Evolutionary conservation across 2,888 invertebrate species (phyloP), one percentile per base, ranked within the genome.

Genomic region (Hyppa rectilinea): DNA sequence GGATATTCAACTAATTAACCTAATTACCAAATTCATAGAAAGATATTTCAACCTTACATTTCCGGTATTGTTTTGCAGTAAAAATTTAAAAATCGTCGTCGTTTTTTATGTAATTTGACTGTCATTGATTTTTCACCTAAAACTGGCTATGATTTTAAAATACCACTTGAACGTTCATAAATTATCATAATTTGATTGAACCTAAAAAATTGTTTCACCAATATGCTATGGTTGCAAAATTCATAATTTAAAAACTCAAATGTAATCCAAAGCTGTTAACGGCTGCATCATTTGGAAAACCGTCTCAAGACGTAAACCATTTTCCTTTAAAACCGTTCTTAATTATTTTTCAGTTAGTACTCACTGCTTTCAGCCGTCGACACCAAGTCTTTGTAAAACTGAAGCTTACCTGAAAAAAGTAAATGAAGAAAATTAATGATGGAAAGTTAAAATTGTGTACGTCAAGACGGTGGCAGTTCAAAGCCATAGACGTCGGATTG

Each of bases 331-430:
- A 73, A 47, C 40, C 4, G 52, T 53, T 59, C 49, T 40, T 38
- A 49, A 63, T 67, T 71, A 71, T 61, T 52, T 60, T 63, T 61
- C 60, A 52, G 60, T 38, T 26, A 31, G 40, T 72, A 84, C 84
- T 81, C 52, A 84, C 84, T 59, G 31, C 23, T 60, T 64, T 65
- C 52, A 60, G 56, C 40, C 23, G 9, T 36, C 43, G 45, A 31
- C n/a, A 53, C 29, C 31, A 52, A 31, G 53, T n/a, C 31, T 47
- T 70, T 43, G 38, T 29, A 12, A 66, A 61, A 64, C 36, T 55
- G 61, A 52, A 45, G 71, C 84, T 82, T 83, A 84, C 83, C 83
- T 83, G 83, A 53, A 82, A 84, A 72, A 38, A 69, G 50, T 47
- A 56, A 76, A 63, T 49, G 0, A 45, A 40, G n/a, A 59, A 71